These are phyloP conservation scores for Rhynchonycteris naso DNA, from an alignment of 2,797 vertebrate genomes.

Conservation along the genomic window DNA sequence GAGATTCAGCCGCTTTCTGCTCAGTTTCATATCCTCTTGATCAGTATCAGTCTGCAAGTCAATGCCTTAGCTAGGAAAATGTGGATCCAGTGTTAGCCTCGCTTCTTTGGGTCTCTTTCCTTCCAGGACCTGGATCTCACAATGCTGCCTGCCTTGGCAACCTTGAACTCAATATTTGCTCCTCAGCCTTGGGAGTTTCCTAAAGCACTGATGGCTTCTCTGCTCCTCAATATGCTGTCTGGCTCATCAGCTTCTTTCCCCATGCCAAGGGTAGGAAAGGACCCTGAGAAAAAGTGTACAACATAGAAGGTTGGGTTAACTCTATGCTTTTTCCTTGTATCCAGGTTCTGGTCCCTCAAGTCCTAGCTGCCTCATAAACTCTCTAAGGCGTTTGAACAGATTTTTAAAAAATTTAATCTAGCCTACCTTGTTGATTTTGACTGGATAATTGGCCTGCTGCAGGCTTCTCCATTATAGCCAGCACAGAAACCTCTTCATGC, in stretches of 20 bases:
- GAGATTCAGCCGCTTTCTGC: not conserved
- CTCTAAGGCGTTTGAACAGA: not conserved
- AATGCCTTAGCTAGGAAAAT: not conserved
- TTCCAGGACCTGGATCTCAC: not conserved
- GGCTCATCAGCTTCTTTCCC: not conserved
- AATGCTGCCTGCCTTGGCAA: not conserved
- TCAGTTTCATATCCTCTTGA: not conserved
- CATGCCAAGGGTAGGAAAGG: not conserved
- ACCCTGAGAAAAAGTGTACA: not conserved
- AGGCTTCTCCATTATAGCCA: not conserved
- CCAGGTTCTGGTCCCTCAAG: not conserved
- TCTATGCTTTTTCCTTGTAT: not conserved
- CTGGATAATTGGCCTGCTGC: constrained; percentile 24
- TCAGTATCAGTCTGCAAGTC: not conserved
- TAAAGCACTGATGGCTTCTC: not conserved
- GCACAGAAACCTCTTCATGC: not conserved
- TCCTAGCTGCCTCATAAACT: not conserved
- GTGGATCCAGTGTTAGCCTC: fast-evolving
- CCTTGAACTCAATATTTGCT: not conserved
- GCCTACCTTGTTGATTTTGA: constrained; percentile 16
- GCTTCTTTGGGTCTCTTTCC: not conserved
- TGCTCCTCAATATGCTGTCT: not conserved
- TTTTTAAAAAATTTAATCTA: constrained; percentile 44
- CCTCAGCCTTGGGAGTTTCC: not conserved
- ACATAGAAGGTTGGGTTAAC: not conserved